A percentile compares a stretch with the other conserved stretches of the same genome.
These are phyloP conservation scores for Coluber constrictor DNA, from an alignment of 2,797 vertebrate genomes.

Conservation along the genomic window DNA sequence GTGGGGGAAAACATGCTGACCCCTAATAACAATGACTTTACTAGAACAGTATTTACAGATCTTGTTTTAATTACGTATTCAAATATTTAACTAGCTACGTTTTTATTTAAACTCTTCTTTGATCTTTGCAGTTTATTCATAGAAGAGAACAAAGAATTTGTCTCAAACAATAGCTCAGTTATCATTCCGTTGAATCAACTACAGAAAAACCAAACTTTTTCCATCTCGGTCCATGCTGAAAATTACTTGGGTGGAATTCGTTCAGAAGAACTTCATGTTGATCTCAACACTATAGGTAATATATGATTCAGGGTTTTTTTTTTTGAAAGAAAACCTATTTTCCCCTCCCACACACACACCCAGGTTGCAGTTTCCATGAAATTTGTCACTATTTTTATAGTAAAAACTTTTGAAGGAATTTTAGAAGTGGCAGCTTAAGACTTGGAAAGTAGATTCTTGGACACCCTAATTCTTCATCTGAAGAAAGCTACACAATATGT, in stretches of 20 bases:
- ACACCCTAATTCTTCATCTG: not conserved
- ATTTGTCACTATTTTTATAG: not conserved
- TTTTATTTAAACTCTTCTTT: slow-evolving; percentile 1
- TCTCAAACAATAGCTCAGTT: not conserved
- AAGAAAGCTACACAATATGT: not conserved
- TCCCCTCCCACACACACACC: not conserved
- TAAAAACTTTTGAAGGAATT: not conserved
- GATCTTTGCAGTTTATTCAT: slow-evolving; percentile 45
- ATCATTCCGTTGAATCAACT: slow-evolving; percentile 57
- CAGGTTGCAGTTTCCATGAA: not conserved
- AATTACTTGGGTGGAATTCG: slow-evolving; percentile 75
- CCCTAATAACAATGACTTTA: not conserved
- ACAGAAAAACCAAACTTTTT: slow-evolving; percentile 41
- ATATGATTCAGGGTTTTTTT: not conserved
- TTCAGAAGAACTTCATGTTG: slow-evolving; percentile 65
- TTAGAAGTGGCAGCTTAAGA: not conserved
- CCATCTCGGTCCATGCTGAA: slow-evolving; percentile 66
- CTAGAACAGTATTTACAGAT: not conserved
- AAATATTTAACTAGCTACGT: not conserved
- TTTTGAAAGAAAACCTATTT: not conserved
- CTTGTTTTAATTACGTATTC: not conserved
- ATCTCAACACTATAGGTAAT: slow-evolving; percentile 75
- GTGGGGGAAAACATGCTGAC: not conserved
- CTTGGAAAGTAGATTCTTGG: not conserved
- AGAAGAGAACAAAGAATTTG: slow-evolving; percentile 25